Base-by-base conservation (phyloP, 2,888 invertebrate genomes). In the Troides oblongomaculatus region DNA sequence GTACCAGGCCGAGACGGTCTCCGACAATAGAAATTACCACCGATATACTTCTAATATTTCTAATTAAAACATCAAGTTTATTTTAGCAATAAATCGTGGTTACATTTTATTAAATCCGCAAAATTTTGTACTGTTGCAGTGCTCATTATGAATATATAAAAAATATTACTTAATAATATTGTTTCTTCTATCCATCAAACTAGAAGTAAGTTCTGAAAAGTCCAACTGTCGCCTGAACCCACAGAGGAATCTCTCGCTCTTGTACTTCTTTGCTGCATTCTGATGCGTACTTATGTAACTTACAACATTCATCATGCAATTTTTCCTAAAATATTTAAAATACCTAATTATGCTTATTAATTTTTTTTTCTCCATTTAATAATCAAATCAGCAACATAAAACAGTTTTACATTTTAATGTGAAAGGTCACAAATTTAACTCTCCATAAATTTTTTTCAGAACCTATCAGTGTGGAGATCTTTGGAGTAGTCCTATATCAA, bases 141-240 rank as follows among this genome's bases (percentile, higher is more conserved):
- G 56, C 30, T 63, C 3, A 23, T 63, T 7, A 23, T 62, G 36
- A 17, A 36, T 60, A 25, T 59, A 46, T 14, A 46, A 46, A 12
- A 53, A 53, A 18, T 5, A 10, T 57, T 8, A 18, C 10, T 43
- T 61, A 18, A 57, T 39, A 50, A 59, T 18, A 66, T 21, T 30
- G 25, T 39, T 66, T 50, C 12, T 30, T 46, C 12, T n/a, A 50
- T n/a, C 14, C 30, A 50, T 36, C 18, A 18, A 21, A 50, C 46
- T 67, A 96, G 84, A 97, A 97, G 81, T 95, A 97, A 56, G 94
- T 94, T 80, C 95, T 94, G 83, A 97, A 96, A 66, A 97, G 87
- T 73, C 94, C 93, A 10, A 97, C 96, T 30, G 97, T 95, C 2
- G 90, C 91, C 43, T 84, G 84, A 10, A 98, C 96, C 97, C 98